Evolutionary conservation across 2,113 vertebrate species (phyloP).

Genomic region (Peromyscus maniculatus): DNA sequence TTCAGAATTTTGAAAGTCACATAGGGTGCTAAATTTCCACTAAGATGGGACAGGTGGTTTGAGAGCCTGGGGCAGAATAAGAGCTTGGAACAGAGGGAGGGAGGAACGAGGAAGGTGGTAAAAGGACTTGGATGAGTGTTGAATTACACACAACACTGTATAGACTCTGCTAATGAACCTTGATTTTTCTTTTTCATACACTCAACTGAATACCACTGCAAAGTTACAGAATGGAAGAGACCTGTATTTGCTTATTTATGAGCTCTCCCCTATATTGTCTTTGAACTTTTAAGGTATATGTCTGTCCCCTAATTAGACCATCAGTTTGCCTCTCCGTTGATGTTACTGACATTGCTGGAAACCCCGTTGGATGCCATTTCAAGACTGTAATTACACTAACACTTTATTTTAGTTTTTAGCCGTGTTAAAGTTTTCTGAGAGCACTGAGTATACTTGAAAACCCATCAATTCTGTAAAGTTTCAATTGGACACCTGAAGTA

Average conservation of each 20-base stretch:
- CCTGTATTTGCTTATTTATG: not conserved
- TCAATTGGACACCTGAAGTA: slow-evolving; percentile 56
- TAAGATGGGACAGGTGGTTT: not conserved
- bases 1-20: not conserved
- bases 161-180: not conserved
- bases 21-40: not conserved
- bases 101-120: not conserved
- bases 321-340: not conserved
- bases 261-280: not conserved
- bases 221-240: not conserved
- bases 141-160: not conserved
- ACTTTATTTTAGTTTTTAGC: slow-evolving; percentile 56
- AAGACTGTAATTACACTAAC: slow-evolving; percentile 23
- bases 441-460: slow-evolving; percentile 45
- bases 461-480: slow-evolving; percentile 53
- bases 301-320: not conserved
- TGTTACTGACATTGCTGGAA: not conserved
- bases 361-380: not conserved
- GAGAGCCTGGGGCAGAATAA: not conserved
- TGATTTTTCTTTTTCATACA: not conserved
- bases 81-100: not conserved
- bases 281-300: not conserved
- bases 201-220: not conserved
- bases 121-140: not conserved
- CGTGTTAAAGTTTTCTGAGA: slow-evolving; percentile 51